These are phyloP conservation scores for Acrossocheilus fasciatus DNA, from an alignment of 2,797 vertebrate genomes.

Conservation along the genomic window DNA sequence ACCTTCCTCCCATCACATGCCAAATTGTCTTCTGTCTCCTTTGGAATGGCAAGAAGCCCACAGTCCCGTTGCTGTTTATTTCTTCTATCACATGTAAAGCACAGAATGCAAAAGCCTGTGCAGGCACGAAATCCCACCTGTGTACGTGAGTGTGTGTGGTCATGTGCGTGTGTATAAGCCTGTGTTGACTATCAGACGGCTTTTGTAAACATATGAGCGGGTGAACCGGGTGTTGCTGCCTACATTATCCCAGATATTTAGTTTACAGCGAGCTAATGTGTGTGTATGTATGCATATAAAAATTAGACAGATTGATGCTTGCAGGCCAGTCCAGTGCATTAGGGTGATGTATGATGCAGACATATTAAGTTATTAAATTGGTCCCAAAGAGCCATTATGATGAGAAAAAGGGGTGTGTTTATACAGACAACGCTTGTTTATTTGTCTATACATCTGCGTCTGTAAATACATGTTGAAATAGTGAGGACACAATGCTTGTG, in stretches of 20 bases:
- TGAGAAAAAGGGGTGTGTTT: conserved; percentile 47
- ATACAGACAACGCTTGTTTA: conserved; percentile 57
- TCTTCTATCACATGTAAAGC: conserved; percentile 36
- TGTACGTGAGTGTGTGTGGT: conserved; percentile 30
- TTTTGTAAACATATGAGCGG: conserved; percentile 27
- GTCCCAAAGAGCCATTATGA: conserved; percentile 39
- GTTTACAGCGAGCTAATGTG: conserved; percentile 20
- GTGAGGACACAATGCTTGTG: conserved; percentile 46
- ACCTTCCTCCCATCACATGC: not conserved
- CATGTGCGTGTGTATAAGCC: conserved; percentile 6
- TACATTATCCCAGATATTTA: conserved; percentile 20
- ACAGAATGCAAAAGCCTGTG: conserved; percentile 6
- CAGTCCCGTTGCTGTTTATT: conserved; percentile 34
- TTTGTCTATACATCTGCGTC: conserved; percentile 51
- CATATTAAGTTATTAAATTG: conserved; percentile 54
- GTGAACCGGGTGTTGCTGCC: conserved; percentile 15
- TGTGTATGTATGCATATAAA: conserved; percentile 11
- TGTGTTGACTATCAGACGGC: conserved; percentile 30
- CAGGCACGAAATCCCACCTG: conserved; percentile 40
- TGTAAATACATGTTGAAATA: conserved; percentile 58
- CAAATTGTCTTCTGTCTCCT: conserved; percentile 1
- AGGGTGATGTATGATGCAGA: conserved; percentile 34
- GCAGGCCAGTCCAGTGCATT: conserved; percentile 6
- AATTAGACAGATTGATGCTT: conserved; percentile 33
- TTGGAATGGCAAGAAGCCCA: not conserved